Evolutionary conservation across 2,888 invertebrate genomes (phyloP).

Genomic region (Synanthedon andrenaeformis): DNA sequence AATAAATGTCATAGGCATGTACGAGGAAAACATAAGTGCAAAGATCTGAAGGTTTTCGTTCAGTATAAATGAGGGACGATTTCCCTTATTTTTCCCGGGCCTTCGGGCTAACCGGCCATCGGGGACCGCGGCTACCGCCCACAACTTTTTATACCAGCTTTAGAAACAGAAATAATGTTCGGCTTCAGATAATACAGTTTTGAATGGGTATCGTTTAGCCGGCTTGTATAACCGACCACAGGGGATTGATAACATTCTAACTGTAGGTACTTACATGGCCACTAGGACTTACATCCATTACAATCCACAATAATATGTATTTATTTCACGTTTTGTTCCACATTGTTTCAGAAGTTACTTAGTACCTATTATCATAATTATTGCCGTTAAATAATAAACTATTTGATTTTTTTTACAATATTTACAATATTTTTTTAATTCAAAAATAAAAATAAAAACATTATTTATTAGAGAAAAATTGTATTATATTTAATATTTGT

Average conservation of each 20-base stretch:
- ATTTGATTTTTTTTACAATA: too few relatives aligned
- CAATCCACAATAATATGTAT: too few relatives aligned
- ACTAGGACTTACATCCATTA: too few relatives aligned
- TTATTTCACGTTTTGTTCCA: too few relatives aligned
- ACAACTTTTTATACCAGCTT: slow-evolving; percentile 45
- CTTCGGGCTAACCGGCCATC: slow-evolving; percentile 50
- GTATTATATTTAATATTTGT: too few relatives aligned
- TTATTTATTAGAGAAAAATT: too few relatives aligned
- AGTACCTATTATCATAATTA: too few relatives aligned
- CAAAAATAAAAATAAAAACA: too few relatives aligned
- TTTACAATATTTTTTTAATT: too few relatives aligned
- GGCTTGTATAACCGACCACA: not conserved
- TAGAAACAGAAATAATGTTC: slow-evolving; percentile 29
- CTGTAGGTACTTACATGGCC: too few relatives aligned
- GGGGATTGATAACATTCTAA: slow-evolving; percentile 11
- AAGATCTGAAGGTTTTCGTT: slow-evolving; percentile 31
- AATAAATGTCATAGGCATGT: not conserved
- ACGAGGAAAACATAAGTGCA: not conserved
- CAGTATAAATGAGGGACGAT: slow-evolving; percentile 58
- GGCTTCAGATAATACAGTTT: slow-evolving; percentile 34
- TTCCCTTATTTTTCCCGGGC: slow-evolving; percentile 45
- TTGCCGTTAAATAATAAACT: too few relatives aligned
- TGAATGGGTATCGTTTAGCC: slow-evolving; percentile 23
- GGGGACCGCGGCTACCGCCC: slow-evolving; percentile 30
- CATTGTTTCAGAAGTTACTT: too few relatives aligned